Base-by-base conservation (phyloP, 1,140 invertebrate species). In the Brachionus calyciflorus region DNA sequence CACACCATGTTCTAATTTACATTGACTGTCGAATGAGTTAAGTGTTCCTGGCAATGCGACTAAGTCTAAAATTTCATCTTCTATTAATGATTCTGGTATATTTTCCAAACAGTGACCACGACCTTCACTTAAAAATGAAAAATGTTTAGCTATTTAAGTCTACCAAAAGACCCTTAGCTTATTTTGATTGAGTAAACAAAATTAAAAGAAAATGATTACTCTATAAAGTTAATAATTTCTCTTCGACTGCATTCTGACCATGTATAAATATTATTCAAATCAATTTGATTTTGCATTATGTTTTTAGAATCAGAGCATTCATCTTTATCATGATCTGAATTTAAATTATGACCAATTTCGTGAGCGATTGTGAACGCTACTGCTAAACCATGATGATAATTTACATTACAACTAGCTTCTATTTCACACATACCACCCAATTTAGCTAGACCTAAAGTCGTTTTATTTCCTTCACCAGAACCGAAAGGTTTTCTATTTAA, bases 301-400 rank as follows among this genome's bases (percentile, higher is more conserved):
- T 7, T 37, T 19, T 53, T 41, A 12, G 28, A 14, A 10, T 40
- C 33, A 28, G 9, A 21, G 2, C 41, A 40, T 19, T 30, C 19
- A 4, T 19, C 33, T 14, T 21, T 30, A 40, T 75, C 41, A 33
- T 75, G 46, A 14, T 53, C 70, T 7, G 24, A 28, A 41, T 75
- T 51, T 41, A 55, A 28, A 28, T 94, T 94, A 87, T 95, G 93
- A 55, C 92, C 93, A 79, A 95, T 85, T 85, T 95, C 93, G 81
- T 95, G 93, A 14, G 92, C 91, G 79, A 95, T 91, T 24, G 93
- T 95, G 83, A 93, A 92, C 6, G 92, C 92, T 69, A 94, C 87
- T 80, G 91, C 91, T 75, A 95, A 90, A 37, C 93, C 93, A 82
- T 93, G 93, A 87, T 95, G 92, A 83, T 94, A 91, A 81, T 93